Percentiles rank a stretch among this genome's conserved stretches.
Evolutionary conservation across 2,113 vertebrate species (phyloP).

Genomic region (Odobenus rosmarus): DNA sequence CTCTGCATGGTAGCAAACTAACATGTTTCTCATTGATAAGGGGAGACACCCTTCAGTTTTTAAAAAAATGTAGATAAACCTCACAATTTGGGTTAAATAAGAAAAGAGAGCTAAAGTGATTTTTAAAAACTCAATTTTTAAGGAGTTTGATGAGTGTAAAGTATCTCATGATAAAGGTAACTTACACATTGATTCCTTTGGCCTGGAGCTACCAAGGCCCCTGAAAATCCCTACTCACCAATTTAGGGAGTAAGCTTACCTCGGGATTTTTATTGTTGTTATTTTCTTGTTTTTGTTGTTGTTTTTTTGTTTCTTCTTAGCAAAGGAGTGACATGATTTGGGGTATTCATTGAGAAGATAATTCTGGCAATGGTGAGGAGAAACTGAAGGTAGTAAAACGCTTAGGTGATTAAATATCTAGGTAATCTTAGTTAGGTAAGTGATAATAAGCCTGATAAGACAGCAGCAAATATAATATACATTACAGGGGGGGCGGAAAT

Average conservation of each 20-base stretch:
- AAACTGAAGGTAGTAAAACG: not conserved
- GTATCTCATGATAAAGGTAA: not conserved
- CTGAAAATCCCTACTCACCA: not conserved
- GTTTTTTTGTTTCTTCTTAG: not conserved
- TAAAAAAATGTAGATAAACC: not conserved
- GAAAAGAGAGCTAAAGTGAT: not conserved
- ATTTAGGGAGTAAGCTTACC: not conserved
- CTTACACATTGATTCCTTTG: not conserved
- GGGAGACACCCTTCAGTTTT: not conserved
- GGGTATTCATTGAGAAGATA: not conserved
- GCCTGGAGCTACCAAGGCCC: not conserved
- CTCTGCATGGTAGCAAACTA: not conserved
- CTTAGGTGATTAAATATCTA: not conserved
- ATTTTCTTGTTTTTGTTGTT: not conserved
- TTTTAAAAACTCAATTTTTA: not conserved
- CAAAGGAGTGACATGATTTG: not conserved
- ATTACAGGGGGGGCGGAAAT: rapidly evolving
- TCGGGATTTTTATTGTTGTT: not conserved
- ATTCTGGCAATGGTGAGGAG: not conserved
- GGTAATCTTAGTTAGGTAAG: not conserved
- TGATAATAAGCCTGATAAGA: not conserved
- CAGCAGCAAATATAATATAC: not conserved
- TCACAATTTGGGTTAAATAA: not conserved
- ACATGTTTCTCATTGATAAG: not conserved
- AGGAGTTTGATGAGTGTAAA: not conserved